A percentile compares a stretch with the other conserved stretches of the same genome.
These are phyloP conservation scores for Sphaeridia pumilis DNA, from an alignment of 2,888 invertebrate species.

Conservation along the genomic window DNA sequence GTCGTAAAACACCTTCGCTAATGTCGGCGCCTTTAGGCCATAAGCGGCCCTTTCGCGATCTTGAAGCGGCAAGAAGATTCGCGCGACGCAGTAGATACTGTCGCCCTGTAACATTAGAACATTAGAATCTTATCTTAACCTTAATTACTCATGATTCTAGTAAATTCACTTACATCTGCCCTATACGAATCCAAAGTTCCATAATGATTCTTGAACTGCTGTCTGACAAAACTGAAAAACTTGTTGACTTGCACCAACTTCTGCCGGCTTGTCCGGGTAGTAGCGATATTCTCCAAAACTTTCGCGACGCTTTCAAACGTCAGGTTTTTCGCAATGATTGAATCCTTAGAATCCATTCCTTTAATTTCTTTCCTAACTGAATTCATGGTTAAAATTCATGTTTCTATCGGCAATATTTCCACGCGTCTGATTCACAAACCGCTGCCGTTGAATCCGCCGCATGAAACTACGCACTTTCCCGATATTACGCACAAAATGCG, in stretches of 20 bases:
- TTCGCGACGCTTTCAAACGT: conserved; percentile 21
- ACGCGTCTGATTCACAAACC: too few species aligned
- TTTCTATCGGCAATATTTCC: too few species aligned
- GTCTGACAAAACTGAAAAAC: conserved; percentile 17
- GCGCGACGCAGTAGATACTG: conserved; percentile 26
- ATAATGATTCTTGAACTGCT: conserved; percentile 15
- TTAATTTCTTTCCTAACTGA: neutral
- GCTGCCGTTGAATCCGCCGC: too few species aligned
- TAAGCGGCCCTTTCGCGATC: conserved; percentile 27
- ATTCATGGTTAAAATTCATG: too few species aligned
- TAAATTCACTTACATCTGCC: conserved; percentile 20
- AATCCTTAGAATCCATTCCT: neutral
- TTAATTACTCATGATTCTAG: too few species aligned
- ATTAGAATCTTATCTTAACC: too few species aligned
- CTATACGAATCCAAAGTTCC: conserved; percentile 19
- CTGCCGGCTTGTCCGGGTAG: conserved; percentile 3
- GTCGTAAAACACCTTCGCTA: conserved; percentile 25
- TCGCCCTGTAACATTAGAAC: conserved; percentile 25
- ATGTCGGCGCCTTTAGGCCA: conserved; percentile 21
- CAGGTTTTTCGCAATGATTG: conserved; percentile 2
- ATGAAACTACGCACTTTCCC: too few species aligned
- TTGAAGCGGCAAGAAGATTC: conserved; percentile 23
- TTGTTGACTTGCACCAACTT: conserved; percentile 15
- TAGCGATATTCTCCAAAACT: conserved; percentile 18
- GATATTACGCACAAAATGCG: too few species aligned